Evolutionary conservation across 2,113 vertebrate genomes (phyloP).

Genomic region (Nannospalax galili): DNA sequence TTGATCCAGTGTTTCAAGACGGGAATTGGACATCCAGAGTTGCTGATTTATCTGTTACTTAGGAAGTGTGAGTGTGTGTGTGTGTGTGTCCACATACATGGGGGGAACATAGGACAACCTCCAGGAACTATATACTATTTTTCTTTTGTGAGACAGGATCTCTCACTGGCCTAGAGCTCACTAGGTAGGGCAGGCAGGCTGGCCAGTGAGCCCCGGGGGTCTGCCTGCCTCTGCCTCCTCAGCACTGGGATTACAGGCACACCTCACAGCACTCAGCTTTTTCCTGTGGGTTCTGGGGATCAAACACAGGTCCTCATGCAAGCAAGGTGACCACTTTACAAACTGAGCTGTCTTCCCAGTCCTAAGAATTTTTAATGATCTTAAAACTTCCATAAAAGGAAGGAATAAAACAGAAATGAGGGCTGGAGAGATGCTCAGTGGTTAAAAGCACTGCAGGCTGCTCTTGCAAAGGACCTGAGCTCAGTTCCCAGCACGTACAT

Average conservation of each 20-base stretch:
- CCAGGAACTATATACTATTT: background rate
- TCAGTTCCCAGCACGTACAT: too few species aligned
- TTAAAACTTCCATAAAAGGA: background rate
- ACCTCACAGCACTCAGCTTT: too few species aligned
- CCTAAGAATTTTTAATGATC: background rate
- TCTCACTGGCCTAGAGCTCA: background rate
- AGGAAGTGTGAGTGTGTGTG: background rate
- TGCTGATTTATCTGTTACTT: constrained; percentile 18
- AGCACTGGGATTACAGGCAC: too few species aligned
- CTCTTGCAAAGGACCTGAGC: too few species aligned
- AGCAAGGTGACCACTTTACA: background rate
- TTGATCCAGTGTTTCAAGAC: constrained; percentile 8
- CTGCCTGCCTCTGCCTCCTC: background rate
- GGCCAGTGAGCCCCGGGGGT: too few species aligned
- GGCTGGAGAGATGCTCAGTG: too few species aligned
- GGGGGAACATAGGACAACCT: background rate
- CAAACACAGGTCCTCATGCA: background rate
- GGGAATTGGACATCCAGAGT: background rate
- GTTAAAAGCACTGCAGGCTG: too few species aligned
- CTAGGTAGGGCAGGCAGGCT: too few species aligned
- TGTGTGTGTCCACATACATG: background rate
- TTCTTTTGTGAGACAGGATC: too few species aligned
- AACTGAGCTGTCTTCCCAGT: background rate
- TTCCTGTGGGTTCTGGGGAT: background rate
- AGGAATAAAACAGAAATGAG: background rate